Evolutionary conservation across 2,113 vertebrate species (phyloP), one percentile per base, ranked within the genome.

Genomic region (Tragelaphus scriptus): DNA sequence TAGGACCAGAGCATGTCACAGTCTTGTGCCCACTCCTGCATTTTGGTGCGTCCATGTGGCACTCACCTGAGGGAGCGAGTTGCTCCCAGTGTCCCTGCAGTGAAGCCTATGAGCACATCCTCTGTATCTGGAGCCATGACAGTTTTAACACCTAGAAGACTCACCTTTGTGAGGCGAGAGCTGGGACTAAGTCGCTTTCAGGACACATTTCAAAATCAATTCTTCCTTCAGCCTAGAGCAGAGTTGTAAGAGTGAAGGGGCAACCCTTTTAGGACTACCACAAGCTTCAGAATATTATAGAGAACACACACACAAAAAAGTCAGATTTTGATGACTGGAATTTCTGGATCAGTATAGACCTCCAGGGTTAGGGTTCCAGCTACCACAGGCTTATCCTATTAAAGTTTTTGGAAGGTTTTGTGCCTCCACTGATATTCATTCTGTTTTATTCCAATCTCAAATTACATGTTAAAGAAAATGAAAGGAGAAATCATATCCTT

Each of bases 401-500:
- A 94, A 88, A 85, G 51, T 85, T 55, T 51, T 36, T 58, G 28
- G 28, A 92, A 95, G 7, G 36, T 81, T 79, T 63, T 49, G 16
- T 40, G 65, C 36, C 53, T 94, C 11, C n/a, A 23, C 14, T 96
- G 40, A 90, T 28, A 65, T 44, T 92, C 44, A 84, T 15, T 86
- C 36, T 84, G 15, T 81, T 86, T 97, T 94, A 96, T 16, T 96
- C 49, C 23, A 91, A 86, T 49, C 28, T 91, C n/a, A 91, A 92
- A 90, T 75, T 55, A 44, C 30, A 65, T 40, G 85, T 95, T 96
- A 92, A 95, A 90, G n/a, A 97, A 95, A 95, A 85, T 23, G 77
- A 94, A 82, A 79, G 49, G 26, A 36, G 85, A 88, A 82, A 59
- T 94, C 65, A 56, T 86, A 68, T 90, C 79, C 75, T 58, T 61